phyloP scores from a whole-genome alignment of 2,797 vertebrate genomes.

The Nothura maculosa region DNA sequence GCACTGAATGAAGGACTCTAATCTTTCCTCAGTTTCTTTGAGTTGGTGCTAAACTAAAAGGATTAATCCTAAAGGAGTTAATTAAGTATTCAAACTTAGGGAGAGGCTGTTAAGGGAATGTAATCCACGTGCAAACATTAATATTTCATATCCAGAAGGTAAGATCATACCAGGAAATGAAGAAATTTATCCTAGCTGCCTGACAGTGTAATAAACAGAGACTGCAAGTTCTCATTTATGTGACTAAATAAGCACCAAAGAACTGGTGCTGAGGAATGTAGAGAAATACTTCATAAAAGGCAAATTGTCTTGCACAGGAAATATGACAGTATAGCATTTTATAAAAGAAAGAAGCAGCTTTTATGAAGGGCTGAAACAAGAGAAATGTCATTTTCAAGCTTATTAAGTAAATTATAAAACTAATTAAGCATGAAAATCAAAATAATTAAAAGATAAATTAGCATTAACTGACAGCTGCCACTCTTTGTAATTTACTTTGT shows the following conservation, averaged over 20 bases:
- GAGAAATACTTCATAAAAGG: neutral
- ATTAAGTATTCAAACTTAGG: neutral
- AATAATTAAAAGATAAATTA: slow-evolving; percentile 53
- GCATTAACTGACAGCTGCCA: slow-evolving; percentile 41
- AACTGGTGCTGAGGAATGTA: neutral
- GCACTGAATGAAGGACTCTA: neutral
- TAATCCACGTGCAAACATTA: neutral
- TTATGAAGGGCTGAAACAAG: neutral
- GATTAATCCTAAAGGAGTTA: neutral
- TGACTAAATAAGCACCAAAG: neutral
- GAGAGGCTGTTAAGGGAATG: neutral
- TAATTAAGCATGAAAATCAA: slow-evolving; percentile 26
- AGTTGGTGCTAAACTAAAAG: neutral
- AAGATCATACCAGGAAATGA: neutral
- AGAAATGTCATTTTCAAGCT: slow-evolving; percentile 34
- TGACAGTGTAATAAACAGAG: neutral
- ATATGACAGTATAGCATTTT: neutral
- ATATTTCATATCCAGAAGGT: neutral
- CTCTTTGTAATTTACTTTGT: slow-evolving; percentile 26
- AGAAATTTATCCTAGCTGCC: neutral
- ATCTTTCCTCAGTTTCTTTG: neutral
- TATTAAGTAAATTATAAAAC: slow-evolving; percentile 41
- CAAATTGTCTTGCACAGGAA: neutral
- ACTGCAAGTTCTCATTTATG: neutral
- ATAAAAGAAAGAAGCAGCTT: neutral